Conservation (phyloP, 1,140 invertebrate species). For the Musca vetustissima region DNA sequence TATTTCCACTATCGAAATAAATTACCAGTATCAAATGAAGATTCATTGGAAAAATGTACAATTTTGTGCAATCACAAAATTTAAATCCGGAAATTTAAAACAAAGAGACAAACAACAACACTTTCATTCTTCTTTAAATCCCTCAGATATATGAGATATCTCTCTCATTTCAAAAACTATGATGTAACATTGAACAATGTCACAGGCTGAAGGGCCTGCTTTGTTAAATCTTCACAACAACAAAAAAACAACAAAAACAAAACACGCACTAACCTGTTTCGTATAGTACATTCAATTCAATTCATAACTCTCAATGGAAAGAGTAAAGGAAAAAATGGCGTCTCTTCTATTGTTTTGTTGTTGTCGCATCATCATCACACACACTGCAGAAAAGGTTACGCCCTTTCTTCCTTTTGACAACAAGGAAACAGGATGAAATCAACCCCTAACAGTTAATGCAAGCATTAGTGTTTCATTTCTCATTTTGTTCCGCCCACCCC, state of each 20-base stretch:
- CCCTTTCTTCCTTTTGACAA: neutral
- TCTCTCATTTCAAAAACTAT: neutral
- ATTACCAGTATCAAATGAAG: slow-evolving; percentile 2
- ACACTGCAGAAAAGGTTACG: neutral
- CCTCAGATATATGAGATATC: neutral
- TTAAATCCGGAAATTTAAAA: neutral
- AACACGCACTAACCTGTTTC: slow-evolving; percentile 6
- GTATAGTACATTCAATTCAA: no score
- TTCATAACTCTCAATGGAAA: neutral
- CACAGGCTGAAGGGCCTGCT: neutral
- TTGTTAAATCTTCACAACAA: no score
- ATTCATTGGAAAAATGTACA: neutral
- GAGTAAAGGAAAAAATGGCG: slow-evolving; percentile 13
- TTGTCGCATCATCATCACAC: no score
- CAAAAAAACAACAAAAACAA: neutral
- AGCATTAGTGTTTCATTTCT: neutral
- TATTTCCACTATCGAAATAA: no score
- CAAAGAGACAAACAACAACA: no score
- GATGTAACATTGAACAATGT: slow-evolving; percentile 8
- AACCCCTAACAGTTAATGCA: neutral
- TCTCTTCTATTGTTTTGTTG: neutral
- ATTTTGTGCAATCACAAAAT: neutral
- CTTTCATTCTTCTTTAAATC: no score
- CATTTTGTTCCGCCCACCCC: no score
- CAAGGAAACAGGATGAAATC: slow-evolving; percentile 7